phyloP scores from a whole-genome alignment of 2,888 invertebrate species.

The Ichneumoninae sp. region DNA sequence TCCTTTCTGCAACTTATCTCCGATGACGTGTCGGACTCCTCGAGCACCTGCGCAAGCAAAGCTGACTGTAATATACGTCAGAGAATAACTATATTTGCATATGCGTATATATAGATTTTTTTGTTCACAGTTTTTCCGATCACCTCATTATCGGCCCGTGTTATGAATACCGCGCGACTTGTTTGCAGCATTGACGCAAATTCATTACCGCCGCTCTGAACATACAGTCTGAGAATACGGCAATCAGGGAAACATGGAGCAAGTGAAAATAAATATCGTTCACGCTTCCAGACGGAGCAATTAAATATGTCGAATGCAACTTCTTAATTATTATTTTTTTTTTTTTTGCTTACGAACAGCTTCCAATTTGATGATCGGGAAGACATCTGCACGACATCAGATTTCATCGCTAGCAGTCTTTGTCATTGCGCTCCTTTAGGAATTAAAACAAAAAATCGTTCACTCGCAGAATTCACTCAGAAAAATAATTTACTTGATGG shows the following conservation, averaged over 20 bases:
- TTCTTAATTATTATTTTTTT: background rate
- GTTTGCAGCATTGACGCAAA: background rate
- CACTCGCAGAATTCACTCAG: too few relatives aligned
- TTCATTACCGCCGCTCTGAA: background rate
- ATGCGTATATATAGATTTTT: conserved; percentile 8
- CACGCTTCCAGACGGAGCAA: background rate
- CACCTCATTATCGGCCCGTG: background rate
- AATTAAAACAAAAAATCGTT: too few relatives aligned
- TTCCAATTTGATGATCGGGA: background rate
- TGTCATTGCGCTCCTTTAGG: too few relatives aligned
- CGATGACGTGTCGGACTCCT: conserved; percentile 85
- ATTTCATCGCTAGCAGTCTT: too few relatives aligned
- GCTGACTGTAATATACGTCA: conserved; percentile 55
- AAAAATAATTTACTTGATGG: too few relatives aligned
- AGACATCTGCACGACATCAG: too few relatives aligned
- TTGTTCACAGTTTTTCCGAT: background rate
- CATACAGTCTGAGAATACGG: background rate
- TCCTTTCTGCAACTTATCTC: conserved; percentile 84
- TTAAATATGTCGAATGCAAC: background rate
- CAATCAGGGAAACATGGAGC: background rate
- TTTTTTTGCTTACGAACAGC: background rate
- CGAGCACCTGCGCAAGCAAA: conserved; percentile 83
- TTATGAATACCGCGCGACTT: background rate
- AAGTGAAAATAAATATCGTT: conserved; percentile 4
- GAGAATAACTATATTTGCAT: conserved; percentile 9